Evolutionary conservation across 2,113 vertebrate species (phyloP).

Genomic region (Campylomormyrus tamandua): DNA sequence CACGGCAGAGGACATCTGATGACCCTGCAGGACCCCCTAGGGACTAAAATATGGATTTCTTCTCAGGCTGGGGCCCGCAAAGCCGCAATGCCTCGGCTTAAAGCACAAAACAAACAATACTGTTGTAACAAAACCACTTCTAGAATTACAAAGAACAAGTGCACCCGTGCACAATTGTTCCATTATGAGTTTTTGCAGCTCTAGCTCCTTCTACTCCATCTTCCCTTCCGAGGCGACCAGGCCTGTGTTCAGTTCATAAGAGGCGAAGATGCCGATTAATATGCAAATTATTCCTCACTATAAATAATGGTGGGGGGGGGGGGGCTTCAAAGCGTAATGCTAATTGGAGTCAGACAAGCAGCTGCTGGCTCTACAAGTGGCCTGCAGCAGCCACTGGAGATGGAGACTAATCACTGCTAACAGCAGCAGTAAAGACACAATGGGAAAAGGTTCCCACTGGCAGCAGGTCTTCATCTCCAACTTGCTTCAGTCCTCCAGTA

Average conservation of each 20-base stretch:
- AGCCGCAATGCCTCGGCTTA: neutral
- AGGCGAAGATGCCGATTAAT: slow-evolving; percentile 28
- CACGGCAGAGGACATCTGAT: neutral
- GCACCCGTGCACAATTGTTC: neutral
- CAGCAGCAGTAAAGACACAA: neutral
- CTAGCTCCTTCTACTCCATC: neutral
- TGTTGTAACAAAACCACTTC: neutral
- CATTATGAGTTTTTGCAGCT: neutral
- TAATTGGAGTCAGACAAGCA: slow-evolving; percentile 33
- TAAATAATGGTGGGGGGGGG: slow-evolving; percentile 28
- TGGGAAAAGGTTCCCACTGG: neutral
- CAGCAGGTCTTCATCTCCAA: neutral
- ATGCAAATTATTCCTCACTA: slow-evolving; percentile 24
- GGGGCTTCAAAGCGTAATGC: slow-evolving; percentile 37
- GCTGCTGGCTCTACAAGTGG: slow-evolving; percentile 24
- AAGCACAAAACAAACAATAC: slow-evolving; percentile 1
- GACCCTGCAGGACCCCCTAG: neutral
- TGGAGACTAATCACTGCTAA: neutral
- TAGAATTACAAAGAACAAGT: neutral
- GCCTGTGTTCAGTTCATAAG: slow-evolving; percentile 17
- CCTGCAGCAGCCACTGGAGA: slow-evolving; percentile 10
- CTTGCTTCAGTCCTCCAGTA: neutral
- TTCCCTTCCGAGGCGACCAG: slow-evolving; percentile 7
- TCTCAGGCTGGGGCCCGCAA: neutral
- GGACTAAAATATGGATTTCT: neutral